phyloP scores from a whole-genome alignment of 2,888 invertebrate genomes.

The Metacarcinus magister region DNA sequence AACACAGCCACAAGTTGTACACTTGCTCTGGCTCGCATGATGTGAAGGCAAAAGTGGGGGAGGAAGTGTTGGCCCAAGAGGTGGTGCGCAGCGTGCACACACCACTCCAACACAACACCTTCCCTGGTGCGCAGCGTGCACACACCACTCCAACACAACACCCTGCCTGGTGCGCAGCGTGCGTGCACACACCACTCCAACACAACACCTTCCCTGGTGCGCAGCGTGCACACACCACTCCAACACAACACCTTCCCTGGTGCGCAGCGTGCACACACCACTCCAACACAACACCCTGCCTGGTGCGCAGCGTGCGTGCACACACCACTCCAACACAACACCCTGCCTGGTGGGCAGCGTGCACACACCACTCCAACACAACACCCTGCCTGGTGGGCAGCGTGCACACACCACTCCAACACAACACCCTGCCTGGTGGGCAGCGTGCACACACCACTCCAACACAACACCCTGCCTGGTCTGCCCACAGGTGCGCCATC shows the following conservation, averaged over 20 bases:
- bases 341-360: background rate
- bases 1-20: background rate
- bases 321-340: no score
- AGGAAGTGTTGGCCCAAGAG: background rate
- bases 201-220: background rate
- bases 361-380: no score
- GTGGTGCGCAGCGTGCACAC: background rate
- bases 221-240: no score
- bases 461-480: background rate
- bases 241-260: background rate
- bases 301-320: background rate
- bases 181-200: no score
- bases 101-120: background rate
- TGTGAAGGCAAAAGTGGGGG: background rate
- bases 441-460: background rate
- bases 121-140: background rate
- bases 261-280: no score
- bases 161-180: no score
- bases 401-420: background rate
- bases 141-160: background rate
- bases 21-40: constrained; percentile 11
- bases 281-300: background rate
- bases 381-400: no score
- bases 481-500: background rate
- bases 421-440: no score